These are phyloP conservation scores for Porites rus DNA, from an alignment of 92 coral and sea anemone genomes.

Conservation along the genomic window DNA sequence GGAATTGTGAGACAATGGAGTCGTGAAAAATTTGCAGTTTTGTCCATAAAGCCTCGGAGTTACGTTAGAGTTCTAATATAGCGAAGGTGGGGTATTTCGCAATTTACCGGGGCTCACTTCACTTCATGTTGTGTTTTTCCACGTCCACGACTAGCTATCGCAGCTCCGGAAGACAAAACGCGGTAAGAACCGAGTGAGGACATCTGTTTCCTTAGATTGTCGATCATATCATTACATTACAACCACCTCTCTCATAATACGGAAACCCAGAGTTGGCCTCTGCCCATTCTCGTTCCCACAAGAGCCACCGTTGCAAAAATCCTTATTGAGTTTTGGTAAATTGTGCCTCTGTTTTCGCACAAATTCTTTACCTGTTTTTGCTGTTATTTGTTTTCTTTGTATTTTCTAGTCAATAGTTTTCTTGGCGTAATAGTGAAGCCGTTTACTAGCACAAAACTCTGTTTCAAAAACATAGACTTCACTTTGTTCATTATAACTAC, in stretches of 20 bases:
- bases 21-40: too few species aligned
- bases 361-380: not conserved
- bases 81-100: too few species aligned
- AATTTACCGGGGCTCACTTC: too few species aligned
- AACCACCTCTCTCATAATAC: too few species aligned
- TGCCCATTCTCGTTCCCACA: too few species aligned
- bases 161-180: not conserved
- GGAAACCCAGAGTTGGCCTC: too few species aligned
- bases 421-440: not conserved
- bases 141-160: not conserved
- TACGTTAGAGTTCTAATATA: too few species aligned
- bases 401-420: constrained; percentile 4
- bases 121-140: not conserved
- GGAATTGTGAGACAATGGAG: too few species aligned
- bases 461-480: constrained; percentile 27
- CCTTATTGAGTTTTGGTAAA: constrained; percentile 5
- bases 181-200: not conserved
- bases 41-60: too few species aligned
- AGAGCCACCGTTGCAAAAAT: not conserved
- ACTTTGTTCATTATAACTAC: not conserved
- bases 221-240: not conserved
- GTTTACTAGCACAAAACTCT: constrained; percentile 6
- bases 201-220: not conserved
- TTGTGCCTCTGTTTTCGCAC: not conserved
- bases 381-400: not conserved